Base-by-base conservation (phyloP, 2,888 invertebrate genomes). In the Perizoma affinitatum region DNA sequence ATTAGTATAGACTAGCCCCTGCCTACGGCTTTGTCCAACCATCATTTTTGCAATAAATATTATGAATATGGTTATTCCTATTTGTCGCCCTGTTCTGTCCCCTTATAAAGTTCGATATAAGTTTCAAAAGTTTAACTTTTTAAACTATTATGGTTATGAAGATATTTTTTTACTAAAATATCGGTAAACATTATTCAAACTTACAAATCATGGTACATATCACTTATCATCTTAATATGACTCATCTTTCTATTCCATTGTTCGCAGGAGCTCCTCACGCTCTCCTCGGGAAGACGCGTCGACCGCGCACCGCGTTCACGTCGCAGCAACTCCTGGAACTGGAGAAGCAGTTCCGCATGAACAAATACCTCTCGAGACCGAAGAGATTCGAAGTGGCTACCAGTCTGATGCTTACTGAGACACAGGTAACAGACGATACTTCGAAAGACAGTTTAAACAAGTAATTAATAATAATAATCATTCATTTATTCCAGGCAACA, bases 341-440 rank as follows among this genome's bases (percentile, higher is more conserved):
- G 79, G 99, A 99, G 91, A 97, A 98, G 85, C 99, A 99, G 92
- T 99, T 99, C 93, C 95, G 98, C 65, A 98, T 98, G 94, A 99
- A 99, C 94, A 99, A 99, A 90, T 99, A 99, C 93, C 95, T 99
- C 47, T 99, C 99, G 40, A 93, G 99, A 72, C 99, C 99, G 22
- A 99, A 99, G 90, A 94, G 99, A 78, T 99, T 99, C 86, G 99
- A 99, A 87, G 99, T 99, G 52, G 99, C 99, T 47, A 99, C 99
- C 60, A 97, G 97, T 56, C 92, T 99, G 61, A 98, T 98, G 96
- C 94, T 99, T 45, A 99, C 99, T 0, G 99, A 99, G 93, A 99
- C 99, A 5, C 98, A 99, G 96, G 98, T 98, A 83, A 11, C 8
- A 22, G 22, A 22, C 22, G 22, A 22, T 22, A 22, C 22, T 22